Evolutionary conservation across 2,888 invertebrate species (phyloP).

Genomic region (Lymantria dispar): DNA sequence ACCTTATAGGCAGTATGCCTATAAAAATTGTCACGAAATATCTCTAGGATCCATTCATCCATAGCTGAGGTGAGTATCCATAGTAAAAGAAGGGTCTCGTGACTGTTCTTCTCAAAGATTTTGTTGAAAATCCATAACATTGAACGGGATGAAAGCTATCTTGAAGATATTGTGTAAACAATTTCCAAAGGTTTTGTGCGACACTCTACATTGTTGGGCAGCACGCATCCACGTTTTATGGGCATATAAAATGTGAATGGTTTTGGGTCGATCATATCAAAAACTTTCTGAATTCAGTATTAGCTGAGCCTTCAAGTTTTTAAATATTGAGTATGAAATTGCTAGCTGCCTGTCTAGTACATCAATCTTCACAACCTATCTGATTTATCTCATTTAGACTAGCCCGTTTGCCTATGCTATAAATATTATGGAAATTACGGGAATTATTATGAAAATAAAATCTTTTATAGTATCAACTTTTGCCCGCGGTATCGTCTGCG

Average conservation of each 20-base stretch:
- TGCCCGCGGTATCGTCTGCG: too few species aligned
- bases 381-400: too few species aligned
- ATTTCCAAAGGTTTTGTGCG: constrained; percentile 6
- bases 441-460: too few species aligned
- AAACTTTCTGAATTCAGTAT: constrained; percentile 2
- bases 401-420: too few species aligned
- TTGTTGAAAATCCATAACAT: constrained; percentile 29
- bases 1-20: not conserved
- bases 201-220: constrained; percentile 28
- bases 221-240: constrained; percentile 31
- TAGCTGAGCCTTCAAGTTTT: not conserved
- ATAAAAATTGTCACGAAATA: constrained; percentile 5
- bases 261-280: not conserved
- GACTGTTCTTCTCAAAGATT: constrained; percentile 21
- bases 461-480: too few species aligned
- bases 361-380: too few species aligned
- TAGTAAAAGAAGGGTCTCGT: not conserved
- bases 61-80: constrained; percentile 4
- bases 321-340: too few species aligned
- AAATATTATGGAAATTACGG: too few species aligned
- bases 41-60: not conserved
- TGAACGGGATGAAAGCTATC: constrained; percentile 27
- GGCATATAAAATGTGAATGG: constrained; percentile 8
- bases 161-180: constrained; percentile 35
- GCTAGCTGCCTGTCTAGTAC: too few species aligned